These are phyloP conservation scores for Volucella inflata DNA, from an alignment of 2,888 invertebrate species.

Conservation along the genomic window DNA sequence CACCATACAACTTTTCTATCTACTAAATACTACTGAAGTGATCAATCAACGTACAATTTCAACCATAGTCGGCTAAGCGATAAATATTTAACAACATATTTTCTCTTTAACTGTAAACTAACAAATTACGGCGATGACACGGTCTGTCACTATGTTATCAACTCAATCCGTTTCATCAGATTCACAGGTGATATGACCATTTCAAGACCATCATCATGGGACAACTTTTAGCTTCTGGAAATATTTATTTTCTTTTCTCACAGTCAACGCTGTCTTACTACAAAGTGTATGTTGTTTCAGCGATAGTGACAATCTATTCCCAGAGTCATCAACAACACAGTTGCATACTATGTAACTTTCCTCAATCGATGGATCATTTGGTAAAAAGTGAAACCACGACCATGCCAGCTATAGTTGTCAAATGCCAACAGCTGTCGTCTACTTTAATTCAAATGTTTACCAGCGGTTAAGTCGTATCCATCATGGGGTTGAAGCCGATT, in stretches of 20 bases:
- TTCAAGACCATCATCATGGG: constrained; percentile 53
- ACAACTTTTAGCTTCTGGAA: constrained; percentile 28
- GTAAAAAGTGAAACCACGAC: constrained; percentile 72
- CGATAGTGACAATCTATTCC: constrained; percentile 23
- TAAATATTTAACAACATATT: constrained; percentile 17
- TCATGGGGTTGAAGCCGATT: constrained; percentile 34
- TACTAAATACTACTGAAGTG: not conserved
- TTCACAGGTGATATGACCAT: constrained; percentile 48
- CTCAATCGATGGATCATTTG: constrained; percentile 64
- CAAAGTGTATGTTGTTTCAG: constrained; percentile 31
- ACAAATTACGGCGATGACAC: constrained; percentile 58
- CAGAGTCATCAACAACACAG: constrained; percentile 14
- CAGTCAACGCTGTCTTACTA: constrained; percentile 11
- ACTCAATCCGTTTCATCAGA: constrained; percentile 59
- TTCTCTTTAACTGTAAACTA: constrained; percentile 17
- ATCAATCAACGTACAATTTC: constrained; percentile 34
- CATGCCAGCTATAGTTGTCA: constrained; percentile 60
- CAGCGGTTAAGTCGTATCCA: constrained; percentile 63
- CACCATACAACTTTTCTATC: not conserved
- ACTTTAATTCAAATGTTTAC: constrained; percentile 64
- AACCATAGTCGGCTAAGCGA: not conserved
- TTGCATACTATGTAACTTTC: constrained; percentile 37
- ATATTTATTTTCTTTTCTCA: constrained; percentile 36
- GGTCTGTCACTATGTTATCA: constrained; percentile 63
- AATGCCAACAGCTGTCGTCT: constrained; percentile 69